These are phyloP conservation scores for Lasioglossum morio DNA, from an alignment of 2,888 invertebrate species.

Conservation along the genomic window DNA sequence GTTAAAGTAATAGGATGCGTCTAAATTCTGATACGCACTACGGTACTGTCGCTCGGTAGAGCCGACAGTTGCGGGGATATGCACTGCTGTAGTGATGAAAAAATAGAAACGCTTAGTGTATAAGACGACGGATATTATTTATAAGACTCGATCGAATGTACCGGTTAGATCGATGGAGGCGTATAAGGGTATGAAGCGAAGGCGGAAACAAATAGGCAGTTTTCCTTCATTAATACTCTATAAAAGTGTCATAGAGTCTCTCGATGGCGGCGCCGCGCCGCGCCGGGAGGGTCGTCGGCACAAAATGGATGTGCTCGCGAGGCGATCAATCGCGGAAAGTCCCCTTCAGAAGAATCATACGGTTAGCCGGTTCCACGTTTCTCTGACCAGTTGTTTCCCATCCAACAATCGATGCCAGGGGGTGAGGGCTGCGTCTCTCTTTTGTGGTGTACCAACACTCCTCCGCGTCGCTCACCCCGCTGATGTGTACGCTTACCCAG, in stretches of 20 bases:
- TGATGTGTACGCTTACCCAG: neutral
- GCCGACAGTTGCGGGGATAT: no score
- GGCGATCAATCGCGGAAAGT: conserved; percentile 59
- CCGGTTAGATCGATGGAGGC: neutral
- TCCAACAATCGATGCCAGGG: conserved; percentile 59
- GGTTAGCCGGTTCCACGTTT: conserved; percentile 41
- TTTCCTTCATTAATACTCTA: conserved; percentile 11
- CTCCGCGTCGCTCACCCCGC: neutral
- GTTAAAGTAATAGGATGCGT: no score
- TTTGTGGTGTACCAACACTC: conserved; percentile 37
- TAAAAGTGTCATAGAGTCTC: conserved; percentile 33
- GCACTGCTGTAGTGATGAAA: neutral
- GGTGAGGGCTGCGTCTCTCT: conserved; percentile 39
- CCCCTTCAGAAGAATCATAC: conserved; percentile 39
- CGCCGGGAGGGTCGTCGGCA: conserved; percentile 22
- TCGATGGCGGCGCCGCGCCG: conserved; percentile 1
- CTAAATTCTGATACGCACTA: no score
- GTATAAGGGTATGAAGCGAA: neutral
- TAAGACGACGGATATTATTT: neutral
- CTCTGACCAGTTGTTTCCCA: conserved; percentile 53
- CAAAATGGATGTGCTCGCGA: conserved; percentile 43
- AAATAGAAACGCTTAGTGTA: neutral
- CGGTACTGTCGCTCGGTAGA: no score
- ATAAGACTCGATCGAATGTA: neutral
- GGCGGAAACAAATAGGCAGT: neutral